Conservation (phyloP, 2,113 vertebrate species). For the Bolborhynchus lineola region DNA sequence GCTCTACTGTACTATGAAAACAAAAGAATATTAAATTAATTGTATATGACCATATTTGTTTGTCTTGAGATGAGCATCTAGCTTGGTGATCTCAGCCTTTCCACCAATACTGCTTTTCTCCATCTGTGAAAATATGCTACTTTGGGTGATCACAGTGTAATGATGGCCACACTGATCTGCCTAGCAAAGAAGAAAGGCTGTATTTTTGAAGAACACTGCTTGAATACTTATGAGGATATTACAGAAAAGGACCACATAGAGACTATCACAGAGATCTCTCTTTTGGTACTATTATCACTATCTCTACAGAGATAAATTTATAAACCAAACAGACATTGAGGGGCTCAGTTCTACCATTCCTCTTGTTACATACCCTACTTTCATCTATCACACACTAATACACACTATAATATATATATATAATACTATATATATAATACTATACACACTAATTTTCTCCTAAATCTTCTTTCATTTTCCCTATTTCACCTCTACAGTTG, state of each 20-base stretch:
- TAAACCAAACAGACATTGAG: background rate
- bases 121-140: background rate
- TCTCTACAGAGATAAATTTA: background rate
- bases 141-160: background rate
- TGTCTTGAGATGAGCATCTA: background rate
- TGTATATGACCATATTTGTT: background rate
- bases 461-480: background rate
- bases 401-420: too few species aligned
- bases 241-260: background rate
- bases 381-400: background rate
- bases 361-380: background rate
- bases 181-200: background rate
- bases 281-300: background rate
- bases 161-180: background rate
- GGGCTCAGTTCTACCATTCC: background rate
- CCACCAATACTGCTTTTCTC: background rate
- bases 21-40: background rate
- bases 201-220: background rate
- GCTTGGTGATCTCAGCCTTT: background rate
- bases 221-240: background rate
- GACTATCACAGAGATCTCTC: background rate
- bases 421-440: too few species aligned
- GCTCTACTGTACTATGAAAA: background rate
- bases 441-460: background rate
- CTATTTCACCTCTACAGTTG: background rate